Evolutionary conservation across 2,113 vertebrate species (phyloP).

Genomic region (Tachycineta bicolor): DNA sequence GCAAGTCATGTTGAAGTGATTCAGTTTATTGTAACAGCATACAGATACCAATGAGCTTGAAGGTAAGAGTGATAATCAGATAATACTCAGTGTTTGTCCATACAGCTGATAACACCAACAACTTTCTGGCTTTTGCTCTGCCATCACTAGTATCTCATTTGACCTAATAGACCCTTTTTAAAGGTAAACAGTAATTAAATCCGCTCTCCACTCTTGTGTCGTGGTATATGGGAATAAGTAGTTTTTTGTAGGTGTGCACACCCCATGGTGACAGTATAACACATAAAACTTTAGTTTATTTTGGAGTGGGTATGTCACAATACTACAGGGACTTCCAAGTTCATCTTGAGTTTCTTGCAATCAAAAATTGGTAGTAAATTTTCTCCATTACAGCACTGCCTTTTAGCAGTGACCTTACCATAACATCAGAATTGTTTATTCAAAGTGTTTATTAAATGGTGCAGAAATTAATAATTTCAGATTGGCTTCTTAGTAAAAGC

Average conservation of each 20-base stretch:
- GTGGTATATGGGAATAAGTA: not conserved
- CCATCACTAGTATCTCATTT: not conserved
- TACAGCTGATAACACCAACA: not conserved
- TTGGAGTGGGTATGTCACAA: not conserved
- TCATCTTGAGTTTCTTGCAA: not conserved
- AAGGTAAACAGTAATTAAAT: not conserved
- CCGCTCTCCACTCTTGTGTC: not conserved
- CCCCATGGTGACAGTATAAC: not conserved
- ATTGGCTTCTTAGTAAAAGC: not conserved
- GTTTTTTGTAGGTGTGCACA: not conserved
- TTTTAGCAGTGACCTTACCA: not conserved
- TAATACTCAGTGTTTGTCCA: not conserved
- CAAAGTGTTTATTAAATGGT: not conserved
- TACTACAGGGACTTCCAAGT: not conserved
- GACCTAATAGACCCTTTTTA: not conserved
- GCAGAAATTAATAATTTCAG: not conserved
- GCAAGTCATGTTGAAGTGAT: not conserved
- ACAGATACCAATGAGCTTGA: not conserved
- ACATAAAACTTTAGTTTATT: not conserved
- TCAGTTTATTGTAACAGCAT: not conserved
- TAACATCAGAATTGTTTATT: not conserved
- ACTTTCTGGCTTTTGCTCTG: not conserved
- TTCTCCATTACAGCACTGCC: not conserved
- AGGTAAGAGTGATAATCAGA: not conserved
- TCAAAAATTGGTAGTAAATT: not conserved